A percentile compares a stretch with the other conserved stretches of the same genome.
These are phyloP conservation scores for Heliconius hewitsoni DNA, from an alignment of 1,140 invertebrate species.

Conservation along the genomic window DNA sequence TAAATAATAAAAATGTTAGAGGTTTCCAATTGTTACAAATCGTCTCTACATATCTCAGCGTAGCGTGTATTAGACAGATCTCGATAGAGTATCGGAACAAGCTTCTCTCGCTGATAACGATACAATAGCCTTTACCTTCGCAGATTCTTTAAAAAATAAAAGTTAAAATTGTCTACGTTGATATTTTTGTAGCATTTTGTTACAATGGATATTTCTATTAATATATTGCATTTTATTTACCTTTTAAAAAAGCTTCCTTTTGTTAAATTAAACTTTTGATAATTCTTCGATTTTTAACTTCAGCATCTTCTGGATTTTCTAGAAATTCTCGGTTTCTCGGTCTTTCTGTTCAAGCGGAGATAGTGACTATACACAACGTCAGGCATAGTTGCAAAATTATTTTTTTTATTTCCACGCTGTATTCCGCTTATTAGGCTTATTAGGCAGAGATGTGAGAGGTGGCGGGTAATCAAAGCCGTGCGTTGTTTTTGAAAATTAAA, in stretches of 20 bases:
- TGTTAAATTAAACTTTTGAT: no score
- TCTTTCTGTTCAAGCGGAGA: not conserved
- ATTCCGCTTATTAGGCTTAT: no score
- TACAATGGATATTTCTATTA: not conserved
- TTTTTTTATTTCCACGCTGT: no score
- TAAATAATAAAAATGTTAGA: not conserved
- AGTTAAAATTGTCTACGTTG: not conserved
- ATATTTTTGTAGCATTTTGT: not conserved
- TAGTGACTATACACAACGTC: no score
- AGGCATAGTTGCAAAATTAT: no score
- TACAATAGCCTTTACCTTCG: slow-evolving; percentile 6
- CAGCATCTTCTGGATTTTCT: not conserved
- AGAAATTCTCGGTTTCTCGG: not conserved
- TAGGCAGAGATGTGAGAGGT: no score
- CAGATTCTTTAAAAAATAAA: not conserved
- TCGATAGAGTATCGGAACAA: slow-evolving; percentile 1
- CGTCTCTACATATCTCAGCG: not conserved
- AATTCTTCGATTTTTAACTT: no score
- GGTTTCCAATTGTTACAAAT: not conserved
- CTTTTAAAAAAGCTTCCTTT: no score
- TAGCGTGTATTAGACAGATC: not conserved
- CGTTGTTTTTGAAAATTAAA: no score
- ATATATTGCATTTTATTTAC: no score
- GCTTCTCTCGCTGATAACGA: not conserved
- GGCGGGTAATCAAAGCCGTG: no score